Percentiles rank a stretch among this genome's conserved stretches.
These are phyloP conservation scores for Plagiodera versicolora DNA, from an alignment of 2,888 invertebrate genomes.

Conservation along the genomic window DNA sequence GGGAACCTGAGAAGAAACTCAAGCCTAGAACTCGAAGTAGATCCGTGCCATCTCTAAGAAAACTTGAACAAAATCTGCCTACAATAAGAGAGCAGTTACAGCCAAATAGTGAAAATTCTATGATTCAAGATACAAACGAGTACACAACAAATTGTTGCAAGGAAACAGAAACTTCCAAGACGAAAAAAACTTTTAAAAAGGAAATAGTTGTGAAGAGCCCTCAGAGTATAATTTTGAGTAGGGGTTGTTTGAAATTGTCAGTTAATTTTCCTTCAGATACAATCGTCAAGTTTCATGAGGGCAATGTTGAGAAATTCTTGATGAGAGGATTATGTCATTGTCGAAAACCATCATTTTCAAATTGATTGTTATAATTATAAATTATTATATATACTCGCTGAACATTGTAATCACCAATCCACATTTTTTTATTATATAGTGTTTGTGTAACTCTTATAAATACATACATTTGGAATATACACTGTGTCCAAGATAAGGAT, in stretches of 20 bases:
- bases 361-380: too few species aligned
- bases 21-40: constrained; percentile 39
- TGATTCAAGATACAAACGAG: constrained; percentile 9
- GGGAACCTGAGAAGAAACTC: constrained; percentile 50
- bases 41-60: constrained; percentile 41
- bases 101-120: constrained; percentile 16
- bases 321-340: constrained; percentile 37
- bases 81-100: constrained; percentile 27
- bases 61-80: constrained; percentile 24
- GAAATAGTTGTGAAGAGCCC: constrained; percentile 33
- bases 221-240: constrained; percentile 47
- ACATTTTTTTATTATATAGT: too few species aligned
- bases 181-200: neutral
- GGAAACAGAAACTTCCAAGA: neutral
- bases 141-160: neutral
- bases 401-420: too few species aligned
- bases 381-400: too few species aligned
- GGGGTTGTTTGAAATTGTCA: constrained; percentile 48
- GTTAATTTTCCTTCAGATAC: constrained; percentile 53
- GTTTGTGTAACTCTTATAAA: too few species aligned
- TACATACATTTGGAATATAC: too few species aligned
- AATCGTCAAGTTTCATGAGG: constrained; percentile 45
- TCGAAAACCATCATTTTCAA: constrained; percentile 24
- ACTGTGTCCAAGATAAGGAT: too few species aligned
- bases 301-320: constrained; percentile 43